Evolutionary conservation across 2,113 vertebrate species (phyloP).

Genomic region (Poeciliopsis retropinna): DNA sequence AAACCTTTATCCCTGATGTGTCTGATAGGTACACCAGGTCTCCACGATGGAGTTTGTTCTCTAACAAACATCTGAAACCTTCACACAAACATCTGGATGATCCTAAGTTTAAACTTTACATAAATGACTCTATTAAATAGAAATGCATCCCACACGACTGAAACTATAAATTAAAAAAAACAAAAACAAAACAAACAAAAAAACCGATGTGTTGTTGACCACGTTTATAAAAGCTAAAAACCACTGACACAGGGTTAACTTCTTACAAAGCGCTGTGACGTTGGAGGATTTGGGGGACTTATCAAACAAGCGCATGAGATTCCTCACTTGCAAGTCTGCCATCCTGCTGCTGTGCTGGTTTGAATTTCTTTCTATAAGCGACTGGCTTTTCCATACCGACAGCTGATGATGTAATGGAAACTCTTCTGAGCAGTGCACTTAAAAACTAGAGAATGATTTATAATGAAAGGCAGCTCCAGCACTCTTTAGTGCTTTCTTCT

Average conservation of each 20-base stretch:
- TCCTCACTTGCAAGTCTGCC: conserved; percentile 13
- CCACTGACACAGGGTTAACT: not conserved
- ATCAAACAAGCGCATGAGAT: conserved; percentile 26
- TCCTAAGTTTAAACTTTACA: not conserved
- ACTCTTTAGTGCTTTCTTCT: not conserved
- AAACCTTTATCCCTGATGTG: not conserved
- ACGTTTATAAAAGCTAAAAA: not conserved
- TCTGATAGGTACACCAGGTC: too few relatives aligned
- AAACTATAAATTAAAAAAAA: too few relatives aligned
- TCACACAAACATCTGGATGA: not conserved
- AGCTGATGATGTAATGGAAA: conserved; percentile 82
- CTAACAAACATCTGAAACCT: not conserved
- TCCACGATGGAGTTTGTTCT: too few relatives aligned
- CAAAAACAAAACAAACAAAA: too few relatives aligned
- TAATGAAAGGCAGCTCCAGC: conserved; percentile 72
- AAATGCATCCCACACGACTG: too few relatives aligned
- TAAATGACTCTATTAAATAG: not conserved
- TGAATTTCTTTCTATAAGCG: conserved; percentile 71
- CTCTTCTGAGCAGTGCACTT: conserved; percentile 66
- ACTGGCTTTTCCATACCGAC: conserved; percentile 70
- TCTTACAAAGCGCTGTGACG: not conserved
- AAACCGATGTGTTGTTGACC: not conserved
- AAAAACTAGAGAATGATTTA: conserved; percentile 71
- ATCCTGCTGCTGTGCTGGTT: conserved; percentile 67
- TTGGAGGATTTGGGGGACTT: not conserved